Evolutionary conservation across 2,797 vertebrate genomes (phyloP).

Genomic region (Sitta carolinensis): DNA sequence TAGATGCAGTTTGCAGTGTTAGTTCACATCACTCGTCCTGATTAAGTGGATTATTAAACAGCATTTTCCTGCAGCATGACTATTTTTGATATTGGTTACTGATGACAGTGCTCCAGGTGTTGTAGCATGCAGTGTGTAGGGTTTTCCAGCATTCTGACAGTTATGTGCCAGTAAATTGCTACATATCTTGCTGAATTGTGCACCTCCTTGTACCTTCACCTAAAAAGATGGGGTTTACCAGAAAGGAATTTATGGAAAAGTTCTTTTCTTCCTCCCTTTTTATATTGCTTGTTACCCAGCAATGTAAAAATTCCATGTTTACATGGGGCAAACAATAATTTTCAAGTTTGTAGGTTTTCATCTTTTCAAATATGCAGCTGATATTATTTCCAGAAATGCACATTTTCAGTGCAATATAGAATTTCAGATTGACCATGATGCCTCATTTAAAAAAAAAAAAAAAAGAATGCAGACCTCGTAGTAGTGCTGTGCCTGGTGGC

Average conservation of each 20-base stretch:
- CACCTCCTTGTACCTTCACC: background rate
- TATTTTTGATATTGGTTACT: background rate
- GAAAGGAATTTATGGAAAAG: background rate
- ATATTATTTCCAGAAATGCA: background rate
- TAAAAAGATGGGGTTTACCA: background rate
- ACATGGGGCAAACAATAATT: background rate
- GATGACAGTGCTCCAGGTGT: background rate
- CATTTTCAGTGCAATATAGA: background rate
- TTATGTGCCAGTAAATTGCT: background rate
- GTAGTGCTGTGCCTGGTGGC: background rate
- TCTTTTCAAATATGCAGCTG: background rate
- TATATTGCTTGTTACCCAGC: background rate
- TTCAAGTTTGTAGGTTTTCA: background rate
- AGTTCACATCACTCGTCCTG: background rate
- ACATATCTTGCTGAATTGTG: background rate
- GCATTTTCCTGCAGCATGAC: background rate
- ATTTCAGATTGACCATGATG: background rate
- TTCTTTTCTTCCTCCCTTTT: background rate
- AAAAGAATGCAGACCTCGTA: background rate
- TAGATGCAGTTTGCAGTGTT: background rate
- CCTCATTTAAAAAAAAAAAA: accelerated
- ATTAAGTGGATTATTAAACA: background rate
- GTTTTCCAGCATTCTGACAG: background rate
- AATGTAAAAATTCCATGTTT: background rate
- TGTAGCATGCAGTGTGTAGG: background rate